Evolutionary conservation across 2,888 invertebrate species (phyloP).

Genomic region (Tenthredo livida): DNA sequence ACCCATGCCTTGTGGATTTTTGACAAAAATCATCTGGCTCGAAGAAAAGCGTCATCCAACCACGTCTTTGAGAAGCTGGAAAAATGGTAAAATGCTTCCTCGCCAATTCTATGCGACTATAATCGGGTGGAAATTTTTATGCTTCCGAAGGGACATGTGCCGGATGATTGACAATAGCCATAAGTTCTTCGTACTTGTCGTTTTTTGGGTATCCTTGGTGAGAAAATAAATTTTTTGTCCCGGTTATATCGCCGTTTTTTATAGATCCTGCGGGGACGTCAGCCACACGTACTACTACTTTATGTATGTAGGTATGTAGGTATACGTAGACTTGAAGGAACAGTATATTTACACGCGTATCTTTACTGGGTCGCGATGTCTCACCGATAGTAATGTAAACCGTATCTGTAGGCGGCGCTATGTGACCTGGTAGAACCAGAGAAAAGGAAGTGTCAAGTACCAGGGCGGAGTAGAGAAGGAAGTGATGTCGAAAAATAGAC

Average conservation of each 20-base stretch:
- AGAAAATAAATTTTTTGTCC: background rate
- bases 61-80: background rate
- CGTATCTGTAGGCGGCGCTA: constrained; percentile 41
- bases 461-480: constrained; percentile 17
- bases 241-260: background rate
- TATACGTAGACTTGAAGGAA: background rate
- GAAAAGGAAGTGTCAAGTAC: constrained; percentile 36
- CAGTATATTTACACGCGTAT: background rate
- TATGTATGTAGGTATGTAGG: background rate
- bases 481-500: constrained; percentile 45
- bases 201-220: background rate
- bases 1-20: background rate
- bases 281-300: background rate
- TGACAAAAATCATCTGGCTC: background rate
- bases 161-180: background rate
- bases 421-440: constrained; percentile 19
- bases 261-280: background rate
- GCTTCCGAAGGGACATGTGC: background rate
- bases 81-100: background rate
- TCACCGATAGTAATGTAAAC: constrained; percentile 34
- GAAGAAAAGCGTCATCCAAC: background rate
- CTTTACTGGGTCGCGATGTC: background rate
- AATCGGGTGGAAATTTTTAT: background rate
- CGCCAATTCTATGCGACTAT: background rate
- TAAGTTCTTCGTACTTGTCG: background rate